Evolutionary conservation across 2,888 invertebrate genomes (phyloP).

Genomic region (Dyspetes luteomarginatus): DNA sequence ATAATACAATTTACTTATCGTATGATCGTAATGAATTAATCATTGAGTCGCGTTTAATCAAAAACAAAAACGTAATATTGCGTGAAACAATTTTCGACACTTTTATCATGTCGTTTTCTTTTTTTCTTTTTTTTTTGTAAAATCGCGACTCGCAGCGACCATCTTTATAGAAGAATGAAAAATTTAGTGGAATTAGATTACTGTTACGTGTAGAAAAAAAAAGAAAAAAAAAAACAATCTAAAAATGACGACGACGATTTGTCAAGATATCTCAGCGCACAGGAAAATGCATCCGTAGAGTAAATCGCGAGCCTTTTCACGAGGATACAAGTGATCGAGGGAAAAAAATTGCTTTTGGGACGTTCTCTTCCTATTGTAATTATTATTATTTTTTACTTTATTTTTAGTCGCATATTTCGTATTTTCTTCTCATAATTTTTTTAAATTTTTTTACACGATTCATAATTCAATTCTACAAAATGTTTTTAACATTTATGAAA

Average conservation of each 20-base stretch:
- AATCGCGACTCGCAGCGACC: slow-evolving; percentile 41
- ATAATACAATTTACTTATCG: slow-evolving; percentile 35
- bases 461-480: too few species aligned
- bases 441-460: too few species aligned
- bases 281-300: slow-evolving; percentile 54
- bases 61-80: neutral
- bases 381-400: neutral
- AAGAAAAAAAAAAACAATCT: slow-evolving; percentile 13
- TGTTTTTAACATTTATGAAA: neutral
- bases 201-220: slow-evolving; percentile 33
- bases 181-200: slow-evolving; percentile 36
- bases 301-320: slow-evolving; percentile 58
- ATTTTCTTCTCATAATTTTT: too few species aligned
- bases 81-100: neutral
- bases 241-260: slow-evolving; percentile 39
- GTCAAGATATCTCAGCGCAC: slow-evolving; percentile 64
- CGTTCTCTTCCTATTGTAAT: neutral
- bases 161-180: slow-evolving; percentile 34
- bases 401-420: too few species aligned
- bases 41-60: neutral
- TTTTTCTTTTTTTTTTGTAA: too few species aligned
- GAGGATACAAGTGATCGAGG: slow-evolving; percentile 39
- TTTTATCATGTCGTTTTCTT: slow-evolving; percentile 35
- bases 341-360: neutral
- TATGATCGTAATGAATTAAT: slow-evolving; percentile 32